Conservation (phyloP, 2,888 invertebrate genomes). For the Caenorhabditis parvicauda region DNA sequence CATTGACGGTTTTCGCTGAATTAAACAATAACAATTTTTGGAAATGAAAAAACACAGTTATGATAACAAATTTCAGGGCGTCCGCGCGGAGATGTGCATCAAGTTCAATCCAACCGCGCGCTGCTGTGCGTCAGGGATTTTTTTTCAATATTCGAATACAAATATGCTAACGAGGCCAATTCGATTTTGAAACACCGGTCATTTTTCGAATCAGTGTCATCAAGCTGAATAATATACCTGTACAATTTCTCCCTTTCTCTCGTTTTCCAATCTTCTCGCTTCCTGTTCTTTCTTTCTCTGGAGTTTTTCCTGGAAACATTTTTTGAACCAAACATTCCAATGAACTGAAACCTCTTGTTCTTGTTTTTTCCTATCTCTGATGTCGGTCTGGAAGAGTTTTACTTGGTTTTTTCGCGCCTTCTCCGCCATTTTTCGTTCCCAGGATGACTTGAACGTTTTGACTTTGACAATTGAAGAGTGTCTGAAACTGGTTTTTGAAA, state of each 20-base stretch:
- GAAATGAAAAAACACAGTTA: too few relatives aligned
- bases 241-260: slow-evolving; percentile 54
- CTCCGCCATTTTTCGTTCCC: slow-evolving; percentile 51
- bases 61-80: too few relatives aligned
- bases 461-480: slow-evolving; percentile 40
- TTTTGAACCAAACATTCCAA: neutral
- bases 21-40: too few relatives aligned
- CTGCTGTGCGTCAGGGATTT: too few relatives aligned
- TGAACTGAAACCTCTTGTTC: slow-evolving; percentile 12
- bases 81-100: too few relatives aligned
- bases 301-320: slow-evolving; percentile 24
- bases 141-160: neutral
- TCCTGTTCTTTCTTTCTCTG: slow-evolving; percentile 51
- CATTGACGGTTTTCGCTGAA: too few relatives aligned
- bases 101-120: too few relatives aligned
- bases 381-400: slow-evolving; percentile 30
- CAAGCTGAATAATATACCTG: slow-evolving; percentile 23
- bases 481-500: too few relatives aligned
- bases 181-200: too few relatives aligned
- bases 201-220: neutral
- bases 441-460: slow-evolving; percentile 43
- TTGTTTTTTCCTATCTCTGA: slow-evolving; percentile 25
- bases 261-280: slow-evolving; percentile 51
- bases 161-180: neutral
- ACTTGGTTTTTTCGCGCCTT: slow-evolving; percentile 42